Evolutionary conservation across 2,113 vertebrate genomes (phyloP).

Genomic region (human): GRCh38 chr9:16266001-16266500

Average conservation of each 20-base stretch:
- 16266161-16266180: too few species aligned
- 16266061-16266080: background rate
- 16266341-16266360: background rate
- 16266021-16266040: background rate
- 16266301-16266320: background rate
- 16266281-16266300: background rate
- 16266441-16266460: background rate
- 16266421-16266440: background rate
- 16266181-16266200: background rate
- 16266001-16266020: background rate
- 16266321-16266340: too few species aligned
- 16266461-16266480: background rate
- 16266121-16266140: background rate
- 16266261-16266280: background rate
- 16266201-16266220: background rate
- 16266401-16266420: background rate
- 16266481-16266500: background rate
- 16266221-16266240: background rate
- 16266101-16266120: background rate
- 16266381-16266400: background rate
- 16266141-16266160: background rate
- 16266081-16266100: background rate
- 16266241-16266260: background rate
- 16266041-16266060: background rate
- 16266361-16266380: background rate